These are phyloP conservation scores for Cataglyphis albicans DNA, from an alignment of 2,888 invertebrate species.

Conservation along the genomic window DNA sequence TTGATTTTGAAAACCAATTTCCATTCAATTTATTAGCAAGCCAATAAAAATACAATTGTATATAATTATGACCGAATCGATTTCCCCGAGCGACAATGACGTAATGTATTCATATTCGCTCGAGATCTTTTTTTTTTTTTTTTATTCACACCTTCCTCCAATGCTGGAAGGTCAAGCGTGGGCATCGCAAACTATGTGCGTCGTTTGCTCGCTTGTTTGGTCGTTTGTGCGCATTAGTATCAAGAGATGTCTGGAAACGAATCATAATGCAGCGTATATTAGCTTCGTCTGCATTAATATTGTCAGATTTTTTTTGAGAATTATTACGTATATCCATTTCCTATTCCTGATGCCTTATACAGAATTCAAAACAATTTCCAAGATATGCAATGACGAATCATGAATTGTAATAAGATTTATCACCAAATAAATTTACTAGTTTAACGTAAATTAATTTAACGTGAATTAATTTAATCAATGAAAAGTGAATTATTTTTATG, in stretches of 20 bases:
- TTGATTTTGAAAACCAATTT: background rate
- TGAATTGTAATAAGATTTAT: background rate
- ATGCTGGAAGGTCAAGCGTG: constrained; percentile 72
- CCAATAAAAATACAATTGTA: constrained; percentile 1
- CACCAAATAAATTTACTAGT: background rate
- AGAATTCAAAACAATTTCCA: constrained; percentile 7
- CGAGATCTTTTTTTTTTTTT: constrained; percentile 49
- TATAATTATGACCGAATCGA: constrained; percentile 48
- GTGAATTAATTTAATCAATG: background rate
- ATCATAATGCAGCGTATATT: constrained; percentile 20
- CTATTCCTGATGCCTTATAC: background rate
- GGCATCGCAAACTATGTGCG: constrained; percentile 65
- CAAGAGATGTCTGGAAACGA: constrained; percentile 10
- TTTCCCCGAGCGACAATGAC: constrained; percentile 41
- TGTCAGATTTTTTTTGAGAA: constrained; percentile 10
- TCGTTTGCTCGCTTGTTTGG: constrained; percentile 50
- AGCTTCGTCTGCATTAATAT: background rate
- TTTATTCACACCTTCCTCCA: constrained; percentile 56
- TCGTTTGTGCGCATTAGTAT: constrained; percentile 64
- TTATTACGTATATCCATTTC: background rate
- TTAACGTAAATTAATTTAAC: background rate
- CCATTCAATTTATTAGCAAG: background rate
- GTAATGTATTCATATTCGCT: constrained; percentile 49
- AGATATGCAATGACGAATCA: background rate
- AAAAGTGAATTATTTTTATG: background rate